Base-by-base conservation (phyloP, 2,888 invertebrate species). In the Oscheius sp. region DNA sequence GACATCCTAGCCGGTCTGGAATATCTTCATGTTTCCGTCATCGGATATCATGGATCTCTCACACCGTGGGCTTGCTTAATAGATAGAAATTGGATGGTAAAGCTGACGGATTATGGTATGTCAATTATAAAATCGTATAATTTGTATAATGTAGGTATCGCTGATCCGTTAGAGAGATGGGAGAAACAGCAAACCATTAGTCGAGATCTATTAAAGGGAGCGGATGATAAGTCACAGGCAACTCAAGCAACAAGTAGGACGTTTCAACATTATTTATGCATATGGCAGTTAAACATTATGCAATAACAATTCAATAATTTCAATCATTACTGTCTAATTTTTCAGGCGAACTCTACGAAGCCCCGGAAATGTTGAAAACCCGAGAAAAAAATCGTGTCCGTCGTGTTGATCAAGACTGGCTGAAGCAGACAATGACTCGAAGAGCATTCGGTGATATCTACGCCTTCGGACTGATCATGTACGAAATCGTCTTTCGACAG, bases 301-400 rank as follows among this genome's bases (percentile, higher is more conserved):
- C 30, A 28, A 9, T n/a, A n/a, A n/a, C n/a, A n/a, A n/a, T n/a
- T n/a, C n/a, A n/a, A n/a, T n/a, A n/a, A n/a, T n/a, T n/a, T n/a
- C n/a, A n/a, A 45, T 9, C 9, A 30, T 14, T 56, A 56, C 12
- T 6, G 0, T 1, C 28, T 56, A 24, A 36, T 14, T n/a, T 20
- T 73, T 56, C 49, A 76, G 75, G 71, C n/a, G 70, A 73, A n/a
- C 69, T 85, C 8, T 85, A 85, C 68, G 78, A 77, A 22, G 77
- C 85, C 14, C 85, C 85, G 6, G 85, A 85, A 63, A 74, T 82
- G 80, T 67, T 85, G 41, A 85, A 85, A 57, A 84, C 81, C 57
- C 70, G 83, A 12, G 83, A 85, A 63, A 76, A 74, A 57, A 85
- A 85, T 64, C 51, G 76, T 17, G 41, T 47, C 26, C 57, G 77